phyloP scores from a whole-genome alignment of 2,113 vertebrate genomes.

The Nannospalax galili region DNA sequence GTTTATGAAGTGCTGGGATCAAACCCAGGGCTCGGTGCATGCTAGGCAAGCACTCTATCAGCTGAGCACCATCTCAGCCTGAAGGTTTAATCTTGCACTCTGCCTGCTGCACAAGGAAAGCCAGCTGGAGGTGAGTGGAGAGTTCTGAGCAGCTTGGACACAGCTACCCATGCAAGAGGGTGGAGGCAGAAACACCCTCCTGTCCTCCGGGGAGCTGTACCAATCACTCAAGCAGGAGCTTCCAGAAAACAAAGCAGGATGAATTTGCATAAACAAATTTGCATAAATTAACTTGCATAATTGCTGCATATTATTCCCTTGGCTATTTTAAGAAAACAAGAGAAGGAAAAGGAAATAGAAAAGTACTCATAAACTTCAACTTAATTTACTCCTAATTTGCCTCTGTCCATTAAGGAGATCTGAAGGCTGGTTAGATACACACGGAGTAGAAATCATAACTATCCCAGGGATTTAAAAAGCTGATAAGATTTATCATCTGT shows the following conservation, averaged over 20 bases:
- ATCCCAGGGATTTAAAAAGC: background rate
- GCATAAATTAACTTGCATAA: constrained; percentile 9
- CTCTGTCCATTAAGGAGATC: background rate
- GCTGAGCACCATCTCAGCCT: background rate
- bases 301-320: background rate
- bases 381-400: constrained; percentile 25
- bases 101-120: background rate
- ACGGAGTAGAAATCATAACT: background rate
- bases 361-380: constrained; percentile 43
- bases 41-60: background rate
- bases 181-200: background rate
- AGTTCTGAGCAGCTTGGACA: background rate
- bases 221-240: background rate
- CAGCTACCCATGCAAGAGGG: too few species aligned
- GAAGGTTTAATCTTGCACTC: background rate
- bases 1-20: too few species aligned
- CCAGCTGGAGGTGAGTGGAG: background rate
- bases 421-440: background rate
- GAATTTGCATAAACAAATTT: constrained; percentile 21
- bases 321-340: constrained; percentile 41
- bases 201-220: background rate
- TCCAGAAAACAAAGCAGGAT: background rate
- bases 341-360: background rate
- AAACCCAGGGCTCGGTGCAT: background rate
- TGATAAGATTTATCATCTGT: background rate